Base-by-base conservation (phyloP, 2,888 invertebrate species). In the Patella caerulea region DNA sequence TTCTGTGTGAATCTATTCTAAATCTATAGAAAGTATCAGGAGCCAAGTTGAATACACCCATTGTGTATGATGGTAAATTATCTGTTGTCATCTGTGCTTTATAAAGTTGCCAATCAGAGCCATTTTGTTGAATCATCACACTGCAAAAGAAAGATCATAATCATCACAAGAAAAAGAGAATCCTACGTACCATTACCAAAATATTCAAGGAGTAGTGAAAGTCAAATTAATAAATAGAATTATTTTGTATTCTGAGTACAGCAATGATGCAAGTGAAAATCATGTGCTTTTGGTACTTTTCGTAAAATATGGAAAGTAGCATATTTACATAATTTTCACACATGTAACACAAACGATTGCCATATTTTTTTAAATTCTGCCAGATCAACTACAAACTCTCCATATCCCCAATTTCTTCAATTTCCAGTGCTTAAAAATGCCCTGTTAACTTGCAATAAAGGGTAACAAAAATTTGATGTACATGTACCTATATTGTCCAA, bases 1-100 rank as follows among this genome's bases (percentile, higher is more conserved):
- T 17, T 24, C 84, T 83, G 54, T 82, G 79, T 24, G 84, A 84
- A 76, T 87, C 86, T 24, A 87, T 84, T n/a, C 88, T 77, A 80
- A 86, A 85, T 71, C 75, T 78, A 79, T 86, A 87, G 14, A 52
- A 70, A 3, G 71, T 80, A 72, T 84, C 83, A 15, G 83, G 81
- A n/a, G 79, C 73, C 19, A 86, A 80, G 56, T 73, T 69, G 5
- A 71, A 76, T 2, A 84, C 65, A 19, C 75, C 77, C 17, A 69
- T 34, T 2, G n/a, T 17, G 76, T 84, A 83, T 17, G 45, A 24
- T 2, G 59, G 52, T 52, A 24, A 17, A 53, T n/a, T 72, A 9
- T 56, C 29, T 17, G 65, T 79, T 3, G 65, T 72, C 74, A 73
- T 73, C 29, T 34, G 34, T 15, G 17, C 7, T 75, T 76, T 73